These are phyloP conservation scores for Avahi laniger DNA, from an alignment of 2,797 vertebrate species.

Conservation along the genomic window DNA sequence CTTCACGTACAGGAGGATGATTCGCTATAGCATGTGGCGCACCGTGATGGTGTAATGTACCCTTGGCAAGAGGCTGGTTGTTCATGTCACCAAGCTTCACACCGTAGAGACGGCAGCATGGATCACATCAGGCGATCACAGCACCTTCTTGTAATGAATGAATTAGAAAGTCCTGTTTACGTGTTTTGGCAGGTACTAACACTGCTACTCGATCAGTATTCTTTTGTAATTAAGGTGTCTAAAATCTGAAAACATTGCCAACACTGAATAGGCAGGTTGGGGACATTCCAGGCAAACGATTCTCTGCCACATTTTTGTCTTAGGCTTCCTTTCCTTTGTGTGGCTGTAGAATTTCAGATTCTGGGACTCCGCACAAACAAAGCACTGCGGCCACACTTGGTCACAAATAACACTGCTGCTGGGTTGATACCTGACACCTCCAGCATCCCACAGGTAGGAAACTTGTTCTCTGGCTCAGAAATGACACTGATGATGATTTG, in stretches of 20 bases:
- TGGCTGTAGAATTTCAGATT: neutral
- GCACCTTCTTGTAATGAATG: neutral
- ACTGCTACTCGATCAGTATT: neutral
- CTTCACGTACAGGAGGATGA: neutral
- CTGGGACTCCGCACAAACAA: neutral
- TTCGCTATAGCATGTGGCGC: neutral
- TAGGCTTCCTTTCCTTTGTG: neutral
- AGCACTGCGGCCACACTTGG: rapidly evolving
- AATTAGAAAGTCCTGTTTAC: neutral
- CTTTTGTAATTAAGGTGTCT: neutral
- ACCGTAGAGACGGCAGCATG: neutral
- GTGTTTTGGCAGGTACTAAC: neutral
- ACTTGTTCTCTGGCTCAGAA: neutral
- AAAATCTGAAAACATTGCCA: neutral
- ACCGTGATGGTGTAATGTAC: rapidly evolving
- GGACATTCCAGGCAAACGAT: neutral
- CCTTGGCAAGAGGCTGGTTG: neutral
- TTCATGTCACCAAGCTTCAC: neutral
- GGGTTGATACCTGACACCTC: neutral
- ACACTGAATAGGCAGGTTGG: too few species aligned
- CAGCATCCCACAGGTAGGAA: neutral
- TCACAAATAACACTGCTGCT: too few species aligned
- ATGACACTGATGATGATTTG: neutral
- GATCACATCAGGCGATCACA: rapidly evolving
- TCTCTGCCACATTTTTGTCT: neutral